Percentiles rank a stretch among this genome's conserved stretches.
phyloP scores from a whole-genome alignment of 2,888 invertebrate genomes.

The Tyria jacobaeae region DNA sequence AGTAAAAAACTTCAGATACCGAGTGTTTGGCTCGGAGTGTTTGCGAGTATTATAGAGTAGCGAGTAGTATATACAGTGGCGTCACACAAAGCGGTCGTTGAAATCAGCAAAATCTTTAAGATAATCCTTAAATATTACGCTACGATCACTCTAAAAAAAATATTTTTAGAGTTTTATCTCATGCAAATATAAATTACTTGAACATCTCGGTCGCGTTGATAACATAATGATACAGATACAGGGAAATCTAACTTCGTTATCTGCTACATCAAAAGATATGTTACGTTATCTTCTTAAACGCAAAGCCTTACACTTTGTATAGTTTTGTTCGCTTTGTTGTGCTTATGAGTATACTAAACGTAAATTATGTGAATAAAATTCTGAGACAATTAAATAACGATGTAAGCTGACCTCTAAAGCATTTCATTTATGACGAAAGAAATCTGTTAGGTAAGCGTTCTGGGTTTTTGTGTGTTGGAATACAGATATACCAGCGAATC shows the following conservation, averaged over 20 bases:
- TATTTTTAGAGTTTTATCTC: background rate
- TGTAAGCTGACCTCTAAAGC: conserved; percentile 2
- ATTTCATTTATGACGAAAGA: conserved; percentile 1
- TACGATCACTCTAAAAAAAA: background rate
- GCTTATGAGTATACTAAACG: background rate
- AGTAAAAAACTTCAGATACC: too few species aligned
- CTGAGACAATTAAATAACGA: background rate
- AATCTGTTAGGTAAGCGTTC: background rate
- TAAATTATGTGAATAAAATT: background rate
- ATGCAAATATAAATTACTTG: conserved; percentile 11
- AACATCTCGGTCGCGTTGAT: conserved; percentile 29
- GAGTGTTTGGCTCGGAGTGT: too few species aligned
- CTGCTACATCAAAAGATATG: conserved; percentile 7
- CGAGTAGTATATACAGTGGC: too few species aligned
- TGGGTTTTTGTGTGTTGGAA: background rate
- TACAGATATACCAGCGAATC: too few species aligned
- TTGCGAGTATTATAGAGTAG: too few species aligned
- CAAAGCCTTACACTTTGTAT: background rate
- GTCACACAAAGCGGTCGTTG: too few species aligned
- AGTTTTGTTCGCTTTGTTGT: background rate
- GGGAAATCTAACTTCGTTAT: conserved; percentile 26
- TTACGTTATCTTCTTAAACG: conserved; percentile 3
- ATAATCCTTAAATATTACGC: background rate
- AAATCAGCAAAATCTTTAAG: background rate
- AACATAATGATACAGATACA: conserved; percentile 21